Percentiles rank a stretch among this genome's conserved stretches.
phyloP scores from a whole-genome alignment of 2,797 vertebrate genomes.

The Coccyzus lansbergi region DNA sequence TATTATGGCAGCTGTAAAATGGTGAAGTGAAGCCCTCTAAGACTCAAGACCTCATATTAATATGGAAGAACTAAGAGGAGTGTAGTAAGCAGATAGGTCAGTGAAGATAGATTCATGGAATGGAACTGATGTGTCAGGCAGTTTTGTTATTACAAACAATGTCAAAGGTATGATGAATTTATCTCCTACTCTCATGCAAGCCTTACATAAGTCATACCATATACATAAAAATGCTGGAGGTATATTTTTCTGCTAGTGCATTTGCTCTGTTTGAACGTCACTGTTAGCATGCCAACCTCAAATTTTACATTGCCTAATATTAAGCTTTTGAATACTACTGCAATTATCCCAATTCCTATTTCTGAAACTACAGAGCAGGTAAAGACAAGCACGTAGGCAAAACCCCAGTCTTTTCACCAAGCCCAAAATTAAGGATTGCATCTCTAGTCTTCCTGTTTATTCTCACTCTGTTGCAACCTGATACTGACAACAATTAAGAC shows the following conservation, averaged over 20 bases:
- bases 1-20: neutral
- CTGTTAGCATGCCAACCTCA: neutral
- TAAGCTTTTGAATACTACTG: neutral
- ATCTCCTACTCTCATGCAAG: neutral
- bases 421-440: neutral
- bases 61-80: neutral
- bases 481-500: no score
- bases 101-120: neutral
- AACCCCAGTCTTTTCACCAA: fast-evolving
- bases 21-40: neutral
- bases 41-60: neutral
- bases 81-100: neutral
- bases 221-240: neutral
- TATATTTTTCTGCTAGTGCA: neutral
- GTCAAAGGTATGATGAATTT: neutral
- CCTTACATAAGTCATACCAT: neutral
- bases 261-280: neutral
- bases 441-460: neutral
- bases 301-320: neutral
- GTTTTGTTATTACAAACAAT: neutral
- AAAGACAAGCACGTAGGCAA: neutral
- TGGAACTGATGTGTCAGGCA: neutral
- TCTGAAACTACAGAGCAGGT: neutral
- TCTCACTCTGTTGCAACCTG: neutral
- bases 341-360: neutral